These are phyloP conservation scores for Carassius auratus DNA, from an alignment of 2,113 vertebrate genomes.

Conservation along the genomic window DNA sequence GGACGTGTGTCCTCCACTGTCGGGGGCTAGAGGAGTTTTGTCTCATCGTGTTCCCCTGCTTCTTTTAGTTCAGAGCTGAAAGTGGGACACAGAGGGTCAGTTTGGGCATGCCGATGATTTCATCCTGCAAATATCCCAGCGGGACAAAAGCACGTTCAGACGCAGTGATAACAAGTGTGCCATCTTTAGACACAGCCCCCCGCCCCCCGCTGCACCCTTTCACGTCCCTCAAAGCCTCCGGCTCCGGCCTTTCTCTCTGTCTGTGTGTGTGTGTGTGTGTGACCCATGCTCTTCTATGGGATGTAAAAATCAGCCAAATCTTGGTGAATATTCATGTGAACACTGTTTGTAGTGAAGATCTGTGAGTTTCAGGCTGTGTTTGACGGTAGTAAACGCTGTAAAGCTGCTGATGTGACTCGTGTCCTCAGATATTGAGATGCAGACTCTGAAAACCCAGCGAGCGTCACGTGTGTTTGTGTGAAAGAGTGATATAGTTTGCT, in stretches of 20 bases:
- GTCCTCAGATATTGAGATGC: too few species aligned
- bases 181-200: conserved; percentile 39
- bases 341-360: too few species aligned
- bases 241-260: conserved; percentile 13
- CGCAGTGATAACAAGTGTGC: conserved; percentile 57
- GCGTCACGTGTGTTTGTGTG: too few species aligned
- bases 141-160: conserved; percentile 63
- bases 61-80: conserved; percentile 21
- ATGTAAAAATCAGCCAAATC: too few species aligned
- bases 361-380: too few species aligned
- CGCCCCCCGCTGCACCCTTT: background rate
- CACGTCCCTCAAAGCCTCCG: conserved; percentile 16
- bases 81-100: conserved; percentile 54
- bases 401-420: too few species aligned
- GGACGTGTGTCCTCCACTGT: background rate
- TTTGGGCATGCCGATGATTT: conserved; percentile 62
- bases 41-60: background rate
- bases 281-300: background rate
- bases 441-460: too few species aligned
- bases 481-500: too few species aligned
- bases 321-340: too few species aligned
- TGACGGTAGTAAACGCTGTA: too few species aligned
- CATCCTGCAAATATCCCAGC: conserved; percentile 62
- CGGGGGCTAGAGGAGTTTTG: background rate
- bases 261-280: conserved; percentile 18